Conservation (phyloP, 2,113 vertebrate genomes). For the Ascaphus truei region DNA sequence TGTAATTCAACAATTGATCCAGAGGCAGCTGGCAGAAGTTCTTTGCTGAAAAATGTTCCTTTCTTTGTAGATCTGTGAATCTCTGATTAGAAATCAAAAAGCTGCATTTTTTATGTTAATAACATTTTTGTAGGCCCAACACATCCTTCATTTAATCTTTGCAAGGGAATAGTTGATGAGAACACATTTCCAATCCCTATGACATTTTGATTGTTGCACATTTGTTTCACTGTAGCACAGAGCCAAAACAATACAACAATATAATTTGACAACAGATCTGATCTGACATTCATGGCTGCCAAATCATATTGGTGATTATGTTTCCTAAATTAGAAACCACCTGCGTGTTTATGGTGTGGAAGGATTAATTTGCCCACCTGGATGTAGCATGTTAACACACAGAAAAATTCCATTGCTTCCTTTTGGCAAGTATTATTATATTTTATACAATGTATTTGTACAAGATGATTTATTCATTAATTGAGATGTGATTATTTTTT, state of each 20-base stretch:
- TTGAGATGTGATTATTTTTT: background rate
- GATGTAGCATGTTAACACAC: slow-evolving; percentile 8
- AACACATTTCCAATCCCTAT: background rate
- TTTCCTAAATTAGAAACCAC: slow-evolving; percentile 31
- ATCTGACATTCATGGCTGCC: slow-evolving; percentile 18
- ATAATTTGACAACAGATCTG: slow-evolving; percentile 20
- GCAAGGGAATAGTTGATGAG: background rate
- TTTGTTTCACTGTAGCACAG: background rate
- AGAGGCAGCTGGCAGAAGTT: background rate
- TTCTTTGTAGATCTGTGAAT: too few relatives aligned
- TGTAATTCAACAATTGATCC: background rate
- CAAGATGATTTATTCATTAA: slow-evolving; percentile 2
- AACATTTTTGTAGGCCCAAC: background rate
- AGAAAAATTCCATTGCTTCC: background rate
- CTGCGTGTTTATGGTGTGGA: slow-evolving; percentile 29
- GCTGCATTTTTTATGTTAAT: background rate
- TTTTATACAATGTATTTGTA: slow-evolving; percentile 2
- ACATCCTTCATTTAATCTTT: background rate
- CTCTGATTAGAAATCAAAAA: background rate
- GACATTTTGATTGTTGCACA: slow-evolving; percentile 2
- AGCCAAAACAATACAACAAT: slow-evolving; percentile 13
- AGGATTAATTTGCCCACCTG: slow-evolving; percentile 30
- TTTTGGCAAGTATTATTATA: slow-evolving; percentile 14
- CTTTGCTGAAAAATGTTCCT: background rate
- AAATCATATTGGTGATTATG: slow-evolving; percentile 29